Evolutionary conservation across 2,888 invertebrate genomes (phyloP).

Genomic region (Sipunculus nudus): DNA sequence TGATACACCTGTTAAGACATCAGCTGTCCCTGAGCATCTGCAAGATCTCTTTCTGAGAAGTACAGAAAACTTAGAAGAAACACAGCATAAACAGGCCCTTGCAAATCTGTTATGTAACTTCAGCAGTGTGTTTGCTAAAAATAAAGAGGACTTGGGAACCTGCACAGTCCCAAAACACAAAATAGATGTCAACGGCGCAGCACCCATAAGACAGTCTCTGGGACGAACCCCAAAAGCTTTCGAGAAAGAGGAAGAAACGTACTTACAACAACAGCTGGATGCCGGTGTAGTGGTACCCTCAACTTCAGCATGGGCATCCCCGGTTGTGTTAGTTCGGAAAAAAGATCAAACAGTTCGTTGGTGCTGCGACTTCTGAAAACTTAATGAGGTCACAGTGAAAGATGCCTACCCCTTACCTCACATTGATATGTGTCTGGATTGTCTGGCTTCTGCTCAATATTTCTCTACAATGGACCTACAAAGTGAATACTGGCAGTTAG

Average conservation of each 20-base stretch:
- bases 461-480: not conserved
- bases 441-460: not conserved
- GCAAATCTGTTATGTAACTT: not conserved
- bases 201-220: constrained; percentile 8
- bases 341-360: constrained; percentile 7
- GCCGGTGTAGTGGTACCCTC: constrained; percentile 1
- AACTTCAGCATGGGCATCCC: constrained; percentile 9
- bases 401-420: constrained; percentile 12
- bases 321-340: constrained; percentile 10
- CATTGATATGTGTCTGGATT: constrained; percentile 17
- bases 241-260: not conserved
- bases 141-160: not conserved
- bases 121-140: constrained; percentile 3
- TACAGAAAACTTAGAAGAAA: not conserved
- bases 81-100: not conserved
- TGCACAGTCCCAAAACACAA: not conserved
- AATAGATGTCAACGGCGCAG: constrained; percentile 7
- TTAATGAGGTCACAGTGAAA: constrained; percentile 10
- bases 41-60: too few relatives aligned
- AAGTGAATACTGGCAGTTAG: not conserved
- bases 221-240: constrained; percentile 2
- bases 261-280: not conserved
- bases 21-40: too few relatives aligned
- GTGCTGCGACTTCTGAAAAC: constrained; percentile 16
- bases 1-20: too few relatives aligned